Percentiles rank a stretch among this genome's conserved stretches.
These are phyloP conservation scores for Perca flavescens DNA, from an alignment of 2,113 vertebrate species.

Conservation along the genomic window DNA sequence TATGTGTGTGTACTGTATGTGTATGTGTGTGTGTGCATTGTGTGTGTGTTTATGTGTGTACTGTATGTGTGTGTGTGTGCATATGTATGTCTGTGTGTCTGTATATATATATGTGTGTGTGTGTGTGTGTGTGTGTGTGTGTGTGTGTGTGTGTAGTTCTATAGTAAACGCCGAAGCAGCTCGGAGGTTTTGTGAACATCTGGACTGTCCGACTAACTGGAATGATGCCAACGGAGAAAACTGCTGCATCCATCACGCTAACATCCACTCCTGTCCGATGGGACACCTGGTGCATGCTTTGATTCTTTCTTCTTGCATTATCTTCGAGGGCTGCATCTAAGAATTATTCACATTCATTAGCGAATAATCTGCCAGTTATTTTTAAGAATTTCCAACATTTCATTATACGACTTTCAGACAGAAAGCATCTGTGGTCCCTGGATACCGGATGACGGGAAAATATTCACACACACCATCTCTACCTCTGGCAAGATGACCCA, in stretches of 20 bases:
- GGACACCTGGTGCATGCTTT: constrained; percentile 81
- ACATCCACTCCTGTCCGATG: constrained; percentile 91
- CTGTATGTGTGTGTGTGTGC: too few relatives aligned
- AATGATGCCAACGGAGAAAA: constrained; percentile 88
- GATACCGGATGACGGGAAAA: constrained; percentile 90
- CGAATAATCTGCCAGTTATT: too few relatives aligned
- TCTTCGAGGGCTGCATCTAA: too few relatives aligned
- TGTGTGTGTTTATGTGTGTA: too few relatives aligned
- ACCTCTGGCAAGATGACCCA: constrained; percentile 88
- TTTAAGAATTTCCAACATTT: too few relatives aligned
- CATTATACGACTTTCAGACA: constrained; percentile 44
- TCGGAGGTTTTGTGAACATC: constrained; percentile 87
- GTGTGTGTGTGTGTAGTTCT: constrained; percentile 54
- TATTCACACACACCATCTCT: constrained; percentile 90
- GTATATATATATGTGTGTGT: neutral
- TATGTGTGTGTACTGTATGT: too few relatives aligned
- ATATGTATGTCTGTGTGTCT: too few relatives aligned
- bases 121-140: neutral
- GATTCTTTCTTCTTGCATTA: too few relatives aligned
- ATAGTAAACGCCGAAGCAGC: constrained; percentile 79
- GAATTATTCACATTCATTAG: too few relatives aligned
- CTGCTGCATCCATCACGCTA: constrained; percentile 90
- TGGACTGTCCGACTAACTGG: constrained; percentile 87
- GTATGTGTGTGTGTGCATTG: too few relatives aligned
- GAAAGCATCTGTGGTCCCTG: constrained; percentile 88